Base-by-base conservation (phyloP, 92 coral and sea anemone genomes). In the Desmophyllum pertusum region DNA sequence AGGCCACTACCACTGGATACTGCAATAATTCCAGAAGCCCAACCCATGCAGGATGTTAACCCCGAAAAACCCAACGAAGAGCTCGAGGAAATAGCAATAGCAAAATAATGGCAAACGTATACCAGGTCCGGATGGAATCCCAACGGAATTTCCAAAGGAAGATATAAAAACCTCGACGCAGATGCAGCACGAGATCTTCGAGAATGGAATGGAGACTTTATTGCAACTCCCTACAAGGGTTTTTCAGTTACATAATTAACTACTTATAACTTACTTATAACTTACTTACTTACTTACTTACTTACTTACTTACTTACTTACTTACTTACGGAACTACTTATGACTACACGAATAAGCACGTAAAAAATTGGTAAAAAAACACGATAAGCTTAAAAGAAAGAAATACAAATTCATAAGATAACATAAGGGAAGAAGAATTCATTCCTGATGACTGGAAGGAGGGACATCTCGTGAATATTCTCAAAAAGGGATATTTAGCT, bases 401-500 rank as follows among this genome's bases (percentile, higher is more conserved):
- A n/a, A n/a, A n/a, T n/a, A n/a, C n/a, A n/a, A n/a, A n/a, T n/a
- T n/a, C n/a, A n/a, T n/a, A n/a, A n/a, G n/a, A n/a, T n/a, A n/a
- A n/a, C n/a, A n/a, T 81, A 30, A 69, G 85, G 85, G 85, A 68
- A 35, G 51, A 69, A 69, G 85, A 81, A 70, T 23, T 50, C 35
- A 70, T 81, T 53, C 85, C 78, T 18, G 70, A 81, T 17, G 86
- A 82, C 25, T 82, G 86, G 86, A 82, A 73, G 40, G 86, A 82
- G 73, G 86, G 86, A 35, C 30, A 82, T 53, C 79, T 82, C 4
- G 80, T 82, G 18, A 82, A 82, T 59, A 29, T 82, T 55, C 79
- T 72, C 79, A 82, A 73, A 53, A 72, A 82, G 59, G 85, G 86
- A 14, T 71, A 82, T 72, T 61, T 68, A 81, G 84, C 75, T 25